Conservation (phyloP, 2,113 vertebrate genomes). For the Chionomys nivalis region DNA sequence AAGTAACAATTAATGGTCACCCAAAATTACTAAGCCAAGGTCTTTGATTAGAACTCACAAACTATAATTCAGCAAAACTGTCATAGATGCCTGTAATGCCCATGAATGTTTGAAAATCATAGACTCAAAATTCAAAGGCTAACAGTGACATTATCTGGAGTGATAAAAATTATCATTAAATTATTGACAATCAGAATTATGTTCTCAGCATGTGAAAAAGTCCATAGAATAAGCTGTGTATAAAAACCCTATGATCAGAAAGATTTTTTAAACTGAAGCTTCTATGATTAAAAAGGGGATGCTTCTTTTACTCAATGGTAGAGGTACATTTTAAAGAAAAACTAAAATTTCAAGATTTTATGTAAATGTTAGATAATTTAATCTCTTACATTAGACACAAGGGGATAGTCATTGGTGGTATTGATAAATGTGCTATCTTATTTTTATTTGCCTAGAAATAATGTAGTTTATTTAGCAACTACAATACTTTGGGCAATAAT, state of each 20-base stretch:
- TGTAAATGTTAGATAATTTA: not conserved
- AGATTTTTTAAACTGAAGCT: not conserved
- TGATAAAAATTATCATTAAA: not conserved
- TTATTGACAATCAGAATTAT: not conserved
- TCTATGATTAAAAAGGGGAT: not conserved
- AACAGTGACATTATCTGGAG: not conserved
- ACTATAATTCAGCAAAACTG: not conserved
- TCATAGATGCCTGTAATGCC: not conserved
- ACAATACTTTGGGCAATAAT: constrained; percentile 20
- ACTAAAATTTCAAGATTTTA: not conserved
- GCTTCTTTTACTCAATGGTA: constrained; percentile 22
- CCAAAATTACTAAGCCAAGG: not conserved
- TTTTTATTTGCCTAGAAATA: not conserved
- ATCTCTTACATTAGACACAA: not conserved
- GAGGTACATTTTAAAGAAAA: constrained; percentile 21
- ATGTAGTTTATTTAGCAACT: constrained; percentile 12
- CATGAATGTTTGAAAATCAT: not conserved
- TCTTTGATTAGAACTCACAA: not conserved
- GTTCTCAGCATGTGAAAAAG: not conserved
- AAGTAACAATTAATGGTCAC: not conserved
- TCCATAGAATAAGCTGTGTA: not conserved
- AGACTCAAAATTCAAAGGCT: not conserved
- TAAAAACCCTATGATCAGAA: not conserved
- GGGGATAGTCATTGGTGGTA: not conserved
- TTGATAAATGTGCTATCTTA: not conserved